Evolutionary conservation across 2,888 invertebrate genomes (phyloP).

Genomic region (Rugalucina vietnamica): DNA sequence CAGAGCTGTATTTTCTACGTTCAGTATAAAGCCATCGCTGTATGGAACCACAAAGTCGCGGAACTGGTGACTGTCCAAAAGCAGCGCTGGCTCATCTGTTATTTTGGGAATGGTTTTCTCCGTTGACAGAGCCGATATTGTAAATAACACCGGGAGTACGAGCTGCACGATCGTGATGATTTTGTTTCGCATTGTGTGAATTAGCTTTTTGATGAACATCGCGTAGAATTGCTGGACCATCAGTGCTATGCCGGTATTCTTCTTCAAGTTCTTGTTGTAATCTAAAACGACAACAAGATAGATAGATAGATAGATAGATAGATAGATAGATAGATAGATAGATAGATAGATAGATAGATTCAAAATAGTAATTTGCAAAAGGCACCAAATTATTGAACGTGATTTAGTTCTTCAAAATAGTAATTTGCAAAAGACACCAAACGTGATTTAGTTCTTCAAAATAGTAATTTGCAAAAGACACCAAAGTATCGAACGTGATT

Average conservation of each 20-base stretch:
- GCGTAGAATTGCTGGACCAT: slow-evolving; percentile 87
- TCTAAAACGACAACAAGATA: not conserved
- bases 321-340: no score
- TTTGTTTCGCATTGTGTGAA: slow-evolving; percentile 88
- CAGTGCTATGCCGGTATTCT: slow-evolving; percentile 81
- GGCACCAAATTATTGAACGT: no score
- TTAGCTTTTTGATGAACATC: slow-evolving; percentile 88
- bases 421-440: no score
- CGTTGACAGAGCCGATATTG: slow-evolving; percentile 87
- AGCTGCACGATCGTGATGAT: slow-evolving; percentile 85
- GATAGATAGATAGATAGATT: no score
- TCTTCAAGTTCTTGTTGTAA: slow-evolving; percentile 65
- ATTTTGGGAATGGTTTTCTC: slow-evolving; percentile 83
- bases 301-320: no score
- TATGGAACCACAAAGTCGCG: not conserved
- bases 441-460: no score
- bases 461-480: no score
- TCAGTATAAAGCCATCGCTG: not conserved
- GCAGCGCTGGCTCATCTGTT: slow-evolving; percentile 86
- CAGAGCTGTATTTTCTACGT: not conserved
- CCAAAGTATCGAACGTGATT: no score
- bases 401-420: no score
- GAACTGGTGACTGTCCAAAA: slow-evolving; percentile 85
- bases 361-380: no score
- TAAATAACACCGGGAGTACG: slow-evolving; percentile 88